phyloP scores from a whole-genome alignment of 1,140 invertebrate genomes.

The Nasonia vitripennis region DNA sequence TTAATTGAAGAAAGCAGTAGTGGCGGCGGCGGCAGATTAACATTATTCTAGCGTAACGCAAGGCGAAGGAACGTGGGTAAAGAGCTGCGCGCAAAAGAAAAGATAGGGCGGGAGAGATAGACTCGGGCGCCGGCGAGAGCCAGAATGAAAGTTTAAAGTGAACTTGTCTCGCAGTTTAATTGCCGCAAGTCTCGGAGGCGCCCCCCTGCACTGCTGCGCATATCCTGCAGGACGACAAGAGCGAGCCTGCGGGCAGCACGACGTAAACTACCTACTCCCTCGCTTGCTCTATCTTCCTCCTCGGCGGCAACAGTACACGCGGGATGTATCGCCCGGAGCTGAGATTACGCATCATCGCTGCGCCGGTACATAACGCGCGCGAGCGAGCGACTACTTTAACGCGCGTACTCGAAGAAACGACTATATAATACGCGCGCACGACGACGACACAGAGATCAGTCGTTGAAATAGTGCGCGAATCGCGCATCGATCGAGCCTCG shows the following conservation, averaged over 20 bases:
- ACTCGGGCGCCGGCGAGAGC: slow-evolving; percentile 25
- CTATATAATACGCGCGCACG: too few species aligned
- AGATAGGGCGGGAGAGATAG: slow-evolving; percentile 21
- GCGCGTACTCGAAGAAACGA: slow-evolving; percentile 51
- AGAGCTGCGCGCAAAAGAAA: neutral
- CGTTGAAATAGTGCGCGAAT: too few species aligned
- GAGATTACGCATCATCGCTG: slow-evolving; percentile 5
- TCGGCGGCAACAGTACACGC: neutral
- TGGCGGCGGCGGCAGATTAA: slow-evolving; percentile 28
- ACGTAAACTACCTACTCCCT: slow-evolving; percentile 2
- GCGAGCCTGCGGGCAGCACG: neutral
- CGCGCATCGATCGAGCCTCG: too few species aligned
- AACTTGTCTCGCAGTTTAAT: slow-evolving; percentile 45
- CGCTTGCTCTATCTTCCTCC: neutral
- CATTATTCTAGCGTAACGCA: slow-evolving; percentile 18
- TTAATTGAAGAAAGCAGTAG: slow-evolving; percentile 43
- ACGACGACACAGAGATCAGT: too few species aligned
- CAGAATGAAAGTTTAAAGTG: slow-evolving; percentile 47
- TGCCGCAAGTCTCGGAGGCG: slow-evolving; percentile 28
- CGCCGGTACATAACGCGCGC: neutral
- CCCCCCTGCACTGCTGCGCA: neutral
- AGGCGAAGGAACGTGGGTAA: too few species aligned
- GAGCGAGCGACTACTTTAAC: neutral
- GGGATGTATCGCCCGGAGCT: neutral
- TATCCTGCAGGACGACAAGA: neutral